Percentiles rank a stretch among this genome's conserved stretches.
These are phyloP conservation scores for Eucera pruinosa DNA, from an alignment of 2,888 invertebrate genomes.

Conservation along the genomic window DNA sequence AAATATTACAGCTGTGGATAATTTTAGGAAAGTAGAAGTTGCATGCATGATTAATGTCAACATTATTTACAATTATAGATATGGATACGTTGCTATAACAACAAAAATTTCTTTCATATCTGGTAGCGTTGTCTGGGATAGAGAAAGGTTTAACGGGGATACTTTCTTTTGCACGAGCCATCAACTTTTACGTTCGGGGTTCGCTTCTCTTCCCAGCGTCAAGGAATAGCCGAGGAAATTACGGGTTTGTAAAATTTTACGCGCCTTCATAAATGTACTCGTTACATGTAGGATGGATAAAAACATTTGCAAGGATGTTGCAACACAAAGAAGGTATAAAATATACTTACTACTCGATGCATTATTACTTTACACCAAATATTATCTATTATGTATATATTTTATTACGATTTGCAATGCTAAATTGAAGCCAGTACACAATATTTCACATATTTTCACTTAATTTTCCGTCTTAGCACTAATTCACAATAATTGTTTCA, in stretches of 20 bases:
- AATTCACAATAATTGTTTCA: too few species aligned
- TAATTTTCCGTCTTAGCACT: too few species aligned
- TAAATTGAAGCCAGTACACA: too few species aligned
- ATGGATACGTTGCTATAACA: not conserved
- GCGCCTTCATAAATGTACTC: not conserved
- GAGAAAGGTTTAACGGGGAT: not conserved
- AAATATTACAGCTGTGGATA: not conserved
- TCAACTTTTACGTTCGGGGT: slow-evolving; percentile 20
- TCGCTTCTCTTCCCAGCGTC: not conserved
- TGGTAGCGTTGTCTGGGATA: not conserved
- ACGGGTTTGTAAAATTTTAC: slow-evolving; percentile 22
- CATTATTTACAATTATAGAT: too few species aligned
- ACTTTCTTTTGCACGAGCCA: slow-evolving; percentile 35
- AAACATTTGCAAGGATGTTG: not conserved
- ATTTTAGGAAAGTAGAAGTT: not conserved
- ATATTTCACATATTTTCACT: too few species aligned
- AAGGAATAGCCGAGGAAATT: not conserved
- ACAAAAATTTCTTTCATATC: not conserved
- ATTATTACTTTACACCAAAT: too few species aligned
- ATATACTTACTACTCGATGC: not conserved
- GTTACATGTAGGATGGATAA: not conserved
- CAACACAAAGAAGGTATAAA: too few species aligned
- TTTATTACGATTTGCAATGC: too few species aligned
- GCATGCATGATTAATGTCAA: too few species aligned
- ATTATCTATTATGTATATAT: too few species aligned